phyloP scores from a whole-genome alignment of 2,888 invertebrate genomes.

The Prosopocoilus inquinatus region DNA sequence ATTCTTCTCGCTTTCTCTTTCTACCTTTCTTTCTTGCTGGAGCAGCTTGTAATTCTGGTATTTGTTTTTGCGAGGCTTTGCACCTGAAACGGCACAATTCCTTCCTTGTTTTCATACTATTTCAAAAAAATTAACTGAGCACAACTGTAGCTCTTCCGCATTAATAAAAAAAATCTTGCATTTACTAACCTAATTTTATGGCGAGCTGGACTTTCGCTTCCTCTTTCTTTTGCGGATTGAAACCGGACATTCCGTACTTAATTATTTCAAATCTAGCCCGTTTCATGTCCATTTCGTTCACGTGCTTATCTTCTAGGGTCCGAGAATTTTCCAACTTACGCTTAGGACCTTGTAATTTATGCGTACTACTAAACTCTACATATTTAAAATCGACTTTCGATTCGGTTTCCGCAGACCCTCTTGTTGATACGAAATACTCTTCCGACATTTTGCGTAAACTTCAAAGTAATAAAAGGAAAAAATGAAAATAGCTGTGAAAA shows the following conservation, averaged over 20 bases:
- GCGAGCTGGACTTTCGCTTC: constrained; percentile 77
- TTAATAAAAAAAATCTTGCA: too few relatives aligned
- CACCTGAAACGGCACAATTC: constrained; percentile 54
- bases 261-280: constrained; percentile 77
- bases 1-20: constrained; percentile 54
- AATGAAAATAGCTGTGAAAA: too few relatives aligned
- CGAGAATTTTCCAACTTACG: neutral
- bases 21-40: constrained; percentile 59
- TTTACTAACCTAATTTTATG: constrained; percentile 67
- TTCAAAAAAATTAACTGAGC: too few relatives aligned
- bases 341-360: constrained; percentile 53
- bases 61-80: constrained; percentile 71
- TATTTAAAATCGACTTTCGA: constrained; percentile 51
- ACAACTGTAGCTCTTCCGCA: too few relatives aligned
- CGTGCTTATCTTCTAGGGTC: neutral
- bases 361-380: constrained; percentile 54
- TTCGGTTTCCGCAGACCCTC: constrained; percentile 54
- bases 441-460: too few relatives aligned
- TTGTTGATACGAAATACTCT: constrained; percentile 48
- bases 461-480: too few relatives aligned
- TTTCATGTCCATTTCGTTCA: constrained; percentile 66
- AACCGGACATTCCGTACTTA: constrained; percentile 79
- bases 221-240: constrained; percentile 67
- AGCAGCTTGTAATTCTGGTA: constrained; percentile 74
- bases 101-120: too few relatives aligned